Base-by-base conservation (phyloP, 2,888 invertebrate genomes). In the Agrotis exclamationis region DNA sequence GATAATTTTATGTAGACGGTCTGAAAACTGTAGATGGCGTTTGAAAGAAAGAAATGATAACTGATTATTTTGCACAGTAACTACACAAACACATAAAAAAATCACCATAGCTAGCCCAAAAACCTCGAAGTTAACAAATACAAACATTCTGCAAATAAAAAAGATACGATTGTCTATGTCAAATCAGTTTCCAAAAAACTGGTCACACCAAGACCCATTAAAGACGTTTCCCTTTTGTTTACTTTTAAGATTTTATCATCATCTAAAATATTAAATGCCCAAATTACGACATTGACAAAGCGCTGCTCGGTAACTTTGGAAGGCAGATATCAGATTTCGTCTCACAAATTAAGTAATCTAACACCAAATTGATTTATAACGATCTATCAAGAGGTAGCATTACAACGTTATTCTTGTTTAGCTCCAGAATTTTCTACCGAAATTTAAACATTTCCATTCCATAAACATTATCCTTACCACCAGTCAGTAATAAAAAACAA, bases 401-500 rank as follows among this genome's bases (percentile, higher is more conserved):
- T 48, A 73, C 56, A 28, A n/a, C 51, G 11, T 4, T 45, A 62
- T 60, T 1, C 11, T 44, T 74, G 4, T 50, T 47, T 20, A 48
- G 39, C 18, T 7, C 18, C 45, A 5, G 6, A 48, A 50, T 22
- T 54, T 50, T 9, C 33, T 5, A 11, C 4, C 20, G 44, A 56
- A 56, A 70, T 63, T 82, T 28, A 33, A 2, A 56, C 63, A 51
- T 70, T 83, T 80, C 63, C 1, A 74, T 65, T 39, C 60, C 18
- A 60, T 60, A 47, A 79, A 74, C 68, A 56, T 64, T 54, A 51
- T 54, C 39, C 33, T 4, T 16, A 53, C 24, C 50, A 57, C 28
- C 1, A 54, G 45, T 28, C 28, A 73, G 59, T 67, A 79, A 79
- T 65, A 67, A 74, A 83, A 82, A 79, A 80, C 57, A 68, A 73